Percentiles rank a stretch among this genome's conserved stretches.
Conservation (phyloP, 2,888 invertebrate species). For the Tenthredo distinguenda region DNA sequence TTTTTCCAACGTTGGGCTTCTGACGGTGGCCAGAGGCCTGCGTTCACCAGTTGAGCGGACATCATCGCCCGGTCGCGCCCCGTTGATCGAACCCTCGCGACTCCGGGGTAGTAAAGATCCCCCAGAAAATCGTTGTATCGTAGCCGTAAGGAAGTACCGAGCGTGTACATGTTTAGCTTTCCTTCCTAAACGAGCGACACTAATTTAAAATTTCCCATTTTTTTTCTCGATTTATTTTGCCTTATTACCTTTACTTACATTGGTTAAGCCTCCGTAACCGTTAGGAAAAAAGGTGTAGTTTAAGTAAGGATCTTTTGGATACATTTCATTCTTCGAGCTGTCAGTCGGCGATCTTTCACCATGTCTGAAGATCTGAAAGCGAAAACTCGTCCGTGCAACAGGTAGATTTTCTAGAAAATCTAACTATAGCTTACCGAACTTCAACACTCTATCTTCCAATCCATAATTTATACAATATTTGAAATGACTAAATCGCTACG, state of each 20-base stretch:
- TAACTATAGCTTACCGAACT: background rate
- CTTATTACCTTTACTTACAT: constrained; percentile 61
- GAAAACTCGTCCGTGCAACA: background rate
- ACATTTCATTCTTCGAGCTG: background rate
- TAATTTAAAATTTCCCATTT: background rate
- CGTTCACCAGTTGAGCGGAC: constrained; percentile 78
- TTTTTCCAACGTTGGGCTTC: constrained; percentile 71
- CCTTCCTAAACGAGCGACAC: constrained; percentile 69
- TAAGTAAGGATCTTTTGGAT: constrained; percentile 44
- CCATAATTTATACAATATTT: background rate
- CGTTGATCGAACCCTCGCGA: constrained; percentile 78
- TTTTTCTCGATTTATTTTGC: background rate
- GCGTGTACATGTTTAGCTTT: constrained; percentile 74
- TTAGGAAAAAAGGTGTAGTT: constrained; percentile 16
- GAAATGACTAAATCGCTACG: too few species aligned
- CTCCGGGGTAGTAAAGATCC: constrained; percentile 66
- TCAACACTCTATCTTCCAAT: background rate
- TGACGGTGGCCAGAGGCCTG: constrained; percentile 78
- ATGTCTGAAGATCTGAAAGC: constrained; percentile 44
- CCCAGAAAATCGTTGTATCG: constrained; percentile 75
- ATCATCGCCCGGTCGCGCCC: constrained; percentile 80
- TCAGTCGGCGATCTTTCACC: constrained; percentile 43
- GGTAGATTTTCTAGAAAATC: background rate
- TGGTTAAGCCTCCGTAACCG: constrained; percentile 28
- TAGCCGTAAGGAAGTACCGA: constrained; percentile 75